Evolutionary conservation across 2,888 invertebrate species (phyloP), one percentile per base, ranked within the genome.

Genomic region (Tetheella fluctuosa): DNA sequence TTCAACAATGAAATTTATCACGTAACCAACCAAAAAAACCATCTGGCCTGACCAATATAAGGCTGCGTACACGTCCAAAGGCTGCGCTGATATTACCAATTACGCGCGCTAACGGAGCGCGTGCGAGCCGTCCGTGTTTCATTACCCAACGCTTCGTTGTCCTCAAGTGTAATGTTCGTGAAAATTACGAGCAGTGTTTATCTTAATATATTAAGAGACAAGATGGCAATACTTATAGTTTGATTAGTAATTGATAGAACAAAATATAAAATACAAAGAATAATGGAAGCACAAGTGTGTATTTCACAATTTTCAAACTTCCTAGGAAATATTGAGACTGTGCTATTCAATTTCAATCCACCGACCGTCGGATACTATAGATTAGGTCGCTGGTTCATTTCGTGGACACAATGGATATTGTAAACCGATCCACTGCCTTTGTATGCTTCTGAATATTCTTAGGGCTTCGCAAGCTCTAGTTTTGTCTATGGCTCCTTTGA

Each of bases 31-130:
- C 20, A 42, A 48, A 48, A 48, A 48, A 48, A 42, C 17, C 42
- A 42, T 17, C 17, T 42, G 42, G 17, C 17, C 20, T 20, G 48
- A 10, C 48, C 20, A 48, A 48, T 48, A 48, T 48, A 3, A 20
- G 10, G 48, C 20, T 20, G 17, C 48, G 48, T 48, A 48, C 48
- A 48, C 20, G 48, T 48, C 48, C 48, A 20, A 1, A 0, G 17
- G 20, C 42, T 42, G 6, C 7, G 42, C 55, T 55, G 23, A 59
- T 55, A 57, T 52, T 61, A 58, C 55, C 73, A 81, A 84, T 84
- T 81, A 84, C 77, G 71, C 74, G 77, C 67, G 53, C 78, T 79
- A 80, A 70, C 74, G 76, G 79, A 80, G 76, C 81, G 80, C 70
- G 71, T 65, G 65, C 53, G 70, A 69, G 68, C 63, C 73, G 73